These are phyloP conservation scores for Cathartes aura DNA, from an alignment of 2,113 vertebrate species.

Conservation along the genomic window DNA sequence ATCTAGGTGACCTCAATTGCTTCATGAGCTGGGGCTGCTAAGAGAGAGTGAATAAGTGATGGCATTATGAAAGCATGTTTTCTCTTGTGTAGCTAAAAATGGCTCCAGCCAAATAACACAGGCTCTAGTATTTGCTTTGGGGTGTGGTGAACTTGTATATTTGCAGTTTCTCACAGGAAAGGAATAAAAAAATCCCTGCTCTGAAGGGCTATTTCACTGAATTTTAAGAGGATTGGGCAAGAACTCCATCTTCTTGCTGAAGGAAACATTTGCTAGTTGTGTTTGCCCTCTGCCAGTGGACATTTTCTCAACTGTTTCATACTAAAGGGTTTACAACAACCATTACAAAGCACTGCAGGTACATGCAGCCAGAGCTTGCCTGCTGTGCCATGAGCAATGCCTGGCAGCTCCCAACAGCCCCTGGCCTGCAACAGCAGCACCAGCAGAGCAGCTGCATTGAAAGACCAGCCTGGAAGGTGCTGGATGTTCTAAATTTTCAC, in stretches of 20 bases:
- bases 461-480: background rate
- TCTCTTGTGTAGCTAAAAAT: background rate
- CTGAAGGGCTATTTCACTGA: background rate
- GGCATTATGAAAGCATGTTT: slow-evolving; percentile 36
- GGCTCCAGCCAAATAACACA: background rate
- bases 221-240: background rate
- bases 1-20: slow-evolving; percentile 19
- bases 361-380: background rate
- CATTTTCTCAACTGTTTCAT: background rate
- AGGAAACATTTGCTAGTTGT: background rate
- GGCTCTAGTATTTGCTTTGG: background rate
- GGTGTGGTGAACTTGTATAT: background rate
- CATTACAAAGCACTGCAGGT: background rate
- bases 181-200: background rate
- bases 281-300: background rate
- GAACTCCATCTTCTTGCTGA: background rate
- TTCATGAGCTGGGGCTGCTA: background rate
- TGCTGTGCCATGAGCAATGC: background rate
- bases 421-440: background rate
- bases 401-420: background rate
- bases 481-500: background rate
- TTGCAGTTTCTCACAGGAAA: background rate
- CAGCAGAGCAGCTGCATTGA: background rate
- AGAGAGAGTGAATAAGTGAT: background rate
- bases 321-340: background rate